Evolutionary conservation across 2,797 vertebrate genomes (phyloP).

Genomic region (Acanthopagrus latus): DNA sequence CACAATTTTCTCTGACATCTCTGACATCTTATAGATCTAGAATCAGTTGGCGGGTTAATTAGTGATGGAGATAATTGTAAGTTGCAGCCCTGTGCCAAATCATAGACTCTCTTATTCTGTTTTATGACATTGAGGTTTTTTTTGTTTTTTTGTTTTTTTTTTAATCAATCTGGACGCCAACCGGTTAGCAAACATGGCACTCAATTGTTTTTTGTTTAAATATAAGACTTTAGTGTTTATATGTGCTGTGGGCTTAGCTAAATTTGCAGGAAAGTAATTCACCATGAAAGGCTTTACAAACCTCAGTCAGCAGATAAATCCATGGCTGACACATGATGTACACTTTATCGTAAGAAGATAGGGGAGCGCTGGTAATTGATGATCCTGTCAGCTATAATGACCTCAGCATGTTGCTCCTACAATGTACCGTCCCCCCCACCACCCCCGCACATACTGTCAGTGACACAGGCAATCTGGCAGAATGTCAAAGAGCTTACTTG

Average conservation of each 20-base stretch:
- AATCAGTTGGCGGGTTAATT: neutral
- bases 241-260: neutral
- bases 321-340: neutral
- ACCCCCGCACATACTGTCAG: conserved; percentile 25
- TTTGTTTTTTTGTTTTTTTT: no score
- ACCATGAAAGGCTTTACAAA: conserved; percentile 6
- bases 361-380: conserved; percentile 13
- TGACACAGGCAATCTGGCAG: conserved; percentile 48
- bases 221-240: neutral
- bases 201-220: neutral
- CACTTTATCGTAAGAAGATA: neutral
- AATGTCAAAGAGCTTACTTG: conserved; percentile 63
- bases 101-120: neutral
- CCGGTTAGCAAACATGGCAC: neutral
- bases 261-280: neutral
- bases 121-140: neutral
- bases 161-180: no score
- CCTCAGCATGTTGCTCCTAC: conserved; percentile 39
- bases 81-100: neutral
- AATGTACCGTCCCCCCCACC: conserved; percentile 3
- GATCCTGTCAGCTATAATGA: conserved; percentile 34
- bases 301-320: neutral
- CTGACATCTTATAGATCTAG: neutral
- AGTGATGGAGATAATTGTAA: neutral
- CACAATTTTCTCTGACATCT: no score